Evolutionary conservation across 2,888 invertebrate genomes (phyloP), one percentile per base, ranked within the genome.

Genomic region (Perizoma affinitatum): DNA sequence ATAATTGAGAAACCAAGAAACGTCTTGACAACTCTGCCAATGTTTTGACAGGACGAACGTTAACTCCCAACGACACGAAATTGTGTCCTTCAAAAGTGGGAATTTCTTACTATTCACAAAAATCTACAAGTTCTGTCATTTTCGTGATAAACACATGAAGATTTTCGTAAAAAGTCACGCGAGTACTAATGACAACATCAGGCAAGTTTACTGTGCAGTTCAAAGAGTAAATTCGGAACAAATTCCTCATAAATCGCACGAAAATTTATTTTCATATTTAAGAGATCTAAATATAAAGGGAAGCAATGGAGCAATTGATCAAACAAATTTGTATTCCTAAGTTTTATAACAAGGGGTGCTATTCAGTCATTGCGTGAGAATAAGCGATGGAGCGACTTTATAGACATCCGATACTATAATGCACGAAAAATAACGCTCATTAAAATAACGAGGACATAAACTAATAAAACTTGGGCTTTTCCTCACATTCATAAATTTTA

Each of bases 231-330:
- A 4, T 35, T 11, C n/a, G 5, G 41, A 8, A n/a, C 10, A 49
- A 50, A 3, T 49, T 40, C 6, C 34, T 33, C 38, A 22, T 43
- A 35, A 38, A 51, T 42, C 33, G 46, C 46, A 50, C 42, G 36
- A 51, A 38, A 33, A 5, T 1, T 9, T n/a, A 0, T 47, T 33
- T 22, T 45, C 40, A 4, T 5, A 11, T 8, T 33, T 54, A 53
- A 54, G 36, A 42, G 6, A 22, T 11, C 22, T 45, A 44, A 42
- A 9, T 40, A 11, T 33, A 42, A 11, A 47, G 34, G 44, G 40
- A 54, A 64, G 65, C 65, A 65, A 55, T 61, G 54, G 63, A 55
- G 44, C 42, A 46, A 71, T 71, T 58, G 69, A 71, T 69, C 65
- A 65, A 71, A 71, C 69, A 53, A 59, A 54, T 58, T 36, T 40